Evolutionary conservation across 2,113 vertebrate species (phyloP).

Genomic region (Zapornia atra): DNA sequence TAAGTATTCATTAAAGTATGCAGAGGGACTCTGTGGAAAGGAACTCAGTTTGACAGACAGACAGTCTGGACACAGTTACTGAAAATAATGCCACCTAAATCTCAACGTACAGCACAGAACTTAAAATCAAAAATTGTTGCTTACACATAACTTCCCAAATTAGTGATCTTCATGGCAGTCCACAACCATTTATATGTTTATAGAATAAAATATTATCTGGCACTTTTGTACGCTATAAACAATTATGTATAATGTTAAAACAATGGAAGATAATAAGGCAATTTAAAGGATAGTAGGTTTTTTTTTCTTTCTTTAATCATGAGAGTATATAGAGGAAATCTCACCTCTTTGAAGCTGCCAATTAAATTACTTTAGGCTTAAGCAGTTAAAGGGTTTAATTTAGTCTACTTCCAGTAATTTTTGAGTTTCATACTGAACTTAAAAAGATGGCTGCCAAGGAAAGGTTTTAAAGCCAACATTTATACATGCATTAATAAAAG

Average conservation of each 20-base stretch:
- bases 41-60: not conserved
- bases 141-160: not conserved
- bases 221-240: not conserved
- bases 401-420: not conserved
- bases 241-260: not conserved
- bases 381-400: not conserved
- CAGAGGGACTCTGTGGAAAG: not conserved
- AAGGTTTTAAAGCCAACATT: not conserved
- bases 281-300: not conserved
- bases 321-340: not conserved
- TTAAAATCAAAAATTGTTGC: not conserved
- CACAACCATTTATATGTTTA: not conserved
- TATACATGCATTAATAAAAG: not conserved
- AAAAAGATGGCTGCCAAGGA: not conserved
- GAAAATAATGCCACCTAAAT: not conserved
- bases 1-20: not conserved
- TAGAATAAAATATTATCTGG: not conserved
- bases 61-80: not conserved
- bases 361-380: not conserved
- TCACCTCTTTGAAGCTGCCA: not conserved
- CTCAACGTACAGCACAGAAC: not conserved
- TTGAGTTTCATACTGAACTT: not conserved
- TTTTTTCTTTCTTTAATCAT: not conserved
- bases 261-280: not conserved
- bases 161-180: not conserved